Evolutionary conservation across 2,888 invertebrate species (phyloP).

Genomic region (Mesorhabditis belari): DNA sequence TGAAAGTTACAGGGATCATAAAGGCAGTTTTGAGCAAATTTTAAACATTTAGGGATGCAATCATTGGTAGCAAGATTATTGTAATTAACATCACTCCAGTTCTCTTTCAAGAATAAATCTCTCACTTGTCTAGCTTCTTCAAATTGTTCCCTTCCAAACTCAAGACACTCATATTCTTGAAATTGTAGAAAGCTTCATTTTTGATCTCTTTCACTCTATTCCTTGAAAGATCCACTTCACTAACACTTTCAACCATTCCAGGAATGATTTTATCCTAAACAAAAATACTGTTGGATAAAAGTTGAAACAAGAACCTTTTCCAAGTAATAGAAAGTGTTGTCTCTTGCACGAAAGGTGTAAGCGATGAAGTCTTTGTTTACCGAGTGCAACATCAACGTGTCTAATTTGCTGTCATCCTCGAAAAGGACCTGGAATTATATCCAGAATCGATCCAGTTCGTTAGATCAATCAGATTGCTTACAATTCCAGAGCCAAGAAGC

Average conservation of each 20-base stretch:
- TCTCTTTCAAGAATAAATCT: too few relatives aligned
- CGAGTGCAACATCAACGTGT: background rate
- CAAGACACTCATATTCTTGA: conserved; percentile 5
- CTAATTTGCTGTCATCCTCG: background rate
- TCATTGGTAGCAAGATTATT: too few relatives aligned
- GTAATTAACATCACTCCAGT: too few relatives aligned
- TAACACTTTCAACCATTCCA: conserved; percentile 12
- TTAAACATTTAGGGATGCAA: too few relatives aligned
- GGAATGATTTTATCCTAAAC: conserved; percentile 21
- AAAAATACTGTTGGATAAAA: background rate
- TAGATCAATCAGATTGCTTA: too few relatives aligned
- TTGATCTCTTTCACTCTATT: conserved; percentile 22
- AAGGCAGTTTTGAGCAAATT: too few relatives aligned
- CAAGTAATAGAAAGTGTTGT: background rate
- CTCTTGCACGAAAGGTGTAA: background rate
- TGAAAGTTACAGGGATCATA: background rate
- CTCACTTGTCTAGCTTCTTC: too few relatives aligned
- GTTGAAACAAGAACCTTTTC: conserved; percentile 4
- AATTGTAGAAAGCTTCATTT: conserved; percentile 11
- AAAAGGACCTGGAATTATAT: background rate
- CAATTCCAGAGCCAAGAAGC: too few relatives aligned
- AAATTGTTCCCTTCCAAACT: background rate
- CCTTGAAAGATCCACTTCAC: conserved; percentile 8
- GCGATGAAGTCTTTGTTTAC: background rate
- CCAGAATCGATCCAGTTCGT: too few relatives aligned